Percentiles rank a stretch among this genome's conserved stretches.
These are phyloP conservation scores for Pherbina coryleti DNA, from an alignment of 2,888 invertebrate genomes.

Conservation along the genomic window DNA sequence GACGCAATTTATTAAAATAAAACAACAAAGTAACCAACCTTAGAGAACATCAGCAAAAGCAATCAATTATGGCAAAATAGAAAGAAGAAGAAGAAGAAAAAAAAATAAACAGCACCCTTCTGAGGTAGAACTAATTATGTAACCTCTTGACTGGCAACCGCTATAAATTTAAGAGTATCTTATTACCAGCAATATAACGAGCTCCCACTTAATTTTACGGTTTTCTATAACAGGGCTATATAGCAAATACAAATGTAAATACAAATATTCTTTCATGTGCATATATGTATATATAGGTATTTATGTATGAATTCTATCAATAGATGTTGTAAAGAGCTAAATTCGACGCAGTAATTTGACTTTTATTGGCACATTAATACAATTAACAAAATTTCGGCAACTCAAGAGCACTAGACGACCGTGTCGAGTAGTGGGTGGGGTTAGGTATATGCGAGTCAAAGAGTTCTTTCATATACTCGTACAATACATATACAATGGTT, in stretches of 20 bases:
- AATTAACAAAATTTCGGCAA: slow-evolving; percentile 21
- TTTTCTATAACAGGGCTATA: too few species aligned
- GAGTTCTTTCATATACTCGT: background rate
- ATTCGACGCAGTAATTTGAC: slow-evolving; percentile 14
- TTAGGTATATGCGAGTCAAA: background rate
- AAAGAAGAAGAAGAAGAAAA: too few species aligned
- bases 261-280: background rate
- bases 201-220: background rate
- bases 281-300: too few species aligned
- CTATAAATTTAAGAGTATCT: background rate
- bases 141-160: background rate
- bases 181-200: background rate
- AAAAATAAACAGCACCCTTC: background rate
- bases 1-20: too few species aligned
- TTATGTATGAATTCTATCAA: background rate
- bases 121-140: background rate
- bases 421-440: background rate
- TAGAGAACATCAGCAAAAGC: too few species aligned
- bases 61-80: too few species aligned
- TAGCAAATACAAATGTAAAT: background rate
- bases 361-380: slow-evolving; percentile 25
- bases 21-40: too few species aligned
- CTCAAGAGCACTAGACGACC: background rate
- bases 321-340: background rate
- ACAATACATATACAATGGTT: background rate